Base-by-base conservation (phyloP, 2,113 vertebrate species). In the Ahaetulla prasina region DNA sequence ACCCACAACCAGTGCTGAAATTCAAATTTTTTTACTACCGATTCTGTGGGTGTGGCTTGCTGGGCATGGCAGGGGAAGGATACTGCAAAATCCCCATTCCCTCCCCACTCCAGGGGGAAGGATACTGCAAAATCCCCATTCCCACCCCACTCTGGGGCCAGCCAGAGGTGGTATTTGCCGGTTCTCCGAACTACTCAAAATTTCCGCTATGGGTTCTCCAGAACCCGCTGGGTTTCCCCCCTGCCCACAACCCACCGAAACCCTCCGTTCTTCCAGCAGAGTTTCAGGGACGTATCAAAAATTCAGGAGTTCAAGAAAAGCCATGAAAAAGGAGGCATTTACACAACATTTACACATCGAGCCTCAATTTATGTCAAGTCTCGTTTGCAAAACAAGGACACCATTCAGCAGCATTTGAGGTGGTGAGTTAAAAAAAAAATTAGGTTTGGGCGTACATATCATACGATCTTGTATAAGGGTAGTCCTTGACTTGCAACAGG, bases 341-440 rank as follows among this genome's bases (percentile, higher is more conserved):
- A 30, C 3, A 63, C 57, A 30, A 60, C 18, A 22, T 55, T 22
- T 22, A 55, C 53, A 54, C 53, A 52, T n/a, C 45, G 55, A 4
- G 4, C 52, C 80, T 25, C 74, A 55, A 90, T 35, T 89, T 47
- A 74, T 85, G 87, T 87, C 90, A 89, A 88, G n/a, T 30, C 53
- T 47, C 93, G 93, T 93, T 90, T 88, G 7, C 30, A 0, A 91
- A 85, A 0, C 87, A 91, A 94, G 52, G 93, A n/a, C 30, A 14
- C 27, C 60, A 84, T 94, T 54, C 91, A 25, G 68, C 63, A 53
- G 54, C 25, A 35, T 90, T 92, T 95, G 84, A 52, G 92, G 57
- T 94, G 93, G 92, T 9, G 55, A 80, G 93, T 35, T 18, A 11
- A n/a, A 68, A 30, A n/a, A 14, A 35, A 16, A 16, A 14, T 2